A percentile compares a stretch with the other conserved stretches of the same genome.
These are phyloP conservation scores for Lycorma delicatula DNA, from an alignment of 1,140 invertebrate genomes.

Conservation along the genomic window DNA sequence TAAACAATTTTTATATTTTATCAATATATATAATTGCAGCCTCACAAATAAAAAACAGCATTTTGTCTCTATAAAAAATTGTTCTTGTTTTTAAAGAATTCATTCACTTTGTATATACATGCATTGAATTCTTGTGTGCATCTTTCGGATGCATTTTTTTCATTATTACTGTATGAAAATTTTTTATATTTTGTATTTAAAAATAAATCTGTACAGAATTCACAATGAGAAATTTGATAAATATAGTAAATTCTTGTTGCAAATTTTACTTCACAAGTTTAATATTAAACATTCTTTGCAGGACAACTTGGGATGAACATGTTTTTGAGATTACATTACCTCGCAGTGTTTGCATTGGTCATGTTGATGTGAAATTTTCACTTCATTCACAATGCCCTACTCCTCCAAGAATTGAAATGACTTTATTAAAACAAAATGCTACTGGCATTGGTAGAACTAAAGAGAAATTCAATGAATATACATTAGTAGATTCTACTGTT, in stretches of 20 bases:
- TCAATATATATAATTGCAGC: no score
- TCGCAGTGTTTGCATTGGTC: constrained; percentile 57
- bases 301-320: constrained; percentile 83
- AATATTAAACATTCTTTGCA: constrained; percentile 31
- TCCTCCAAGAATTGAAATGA: constrained; percentile 59
- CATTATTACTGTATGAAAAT: no score
- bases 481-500: constrained; percentile 34
- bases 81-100: no score
- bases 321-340: constrained; percentile 81
- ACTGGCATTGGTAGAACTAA: constrained; percentile 52
- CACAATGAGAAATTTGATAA: no score
- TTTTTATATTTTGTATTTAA: no score
- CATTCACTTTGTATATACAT: no score
- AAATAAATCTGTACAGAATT: no score
- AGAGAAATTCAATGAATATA: constrained; percentile 36
- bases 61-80: no score
- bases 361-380: constrained; percentile 79
- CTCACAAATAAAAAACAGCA: no score
- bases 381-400: constrained; percentile 60
- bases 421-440: constrained; percentile 72
- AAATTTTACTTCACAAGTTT: not conserved
- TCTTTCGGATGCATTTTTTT: no score
- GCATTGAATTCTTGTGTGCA: no score
- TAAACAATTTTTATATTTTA: no score
- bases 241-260: not conserved